A percentile compares a stretch with the other conserved stretches of the same genome.
These are phyloP conservation scores for Copidosoma floridanum DNA, from an alignment of 1,140 invertebrate genomes.

Conservation along the genomic window DNA sequence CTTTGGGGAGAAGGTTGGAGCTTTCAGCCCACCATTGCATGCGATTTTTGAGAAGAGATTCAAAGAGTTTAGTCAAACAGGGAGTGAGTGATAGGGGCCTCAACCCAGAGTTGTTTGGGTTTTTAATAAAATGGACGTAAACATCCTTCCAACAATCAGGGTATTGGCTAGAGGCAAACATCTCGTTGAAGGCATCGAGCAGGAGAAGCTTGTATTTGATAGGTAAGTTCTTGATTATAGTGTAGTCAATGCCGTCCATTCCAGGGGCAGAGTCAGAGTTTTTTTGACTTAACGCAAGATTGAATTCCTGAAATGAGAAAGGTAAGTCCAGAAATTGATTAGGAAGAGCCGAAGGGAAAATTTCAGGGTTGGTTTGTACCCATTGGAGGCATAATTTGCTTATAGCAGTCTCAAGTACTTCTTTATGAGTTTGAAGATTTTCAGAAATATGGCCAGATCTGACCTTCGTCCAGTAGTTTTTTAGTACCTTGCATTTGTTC, in stretches of 20 bases:
- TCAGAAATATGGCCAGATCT: background rate
- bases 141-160: too few species aligned
- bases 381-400: background rate
- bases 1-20: too few species aligned
- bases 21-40: too few species aligned
- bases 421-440: background rate
- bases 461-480: background rate
- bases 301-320: background rate
- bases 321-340: background rate
- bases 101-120: too few species aligned
- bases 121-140: too few species aligned
- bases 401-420: background rate
- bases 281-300: background rate
- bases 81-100: too few species aligned
- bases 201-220: background rate
- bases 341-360: background rate
- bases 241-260: background rate
- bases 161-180: too few species aligned
- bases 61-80: too few species aligned
- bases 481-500: background rate
- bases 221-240: background rate
- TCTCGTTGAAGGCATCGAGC: slow-evolving; percentile 14
- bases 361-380: background rate
- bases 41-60: too few species aligned
- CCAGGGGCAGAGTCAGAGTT: background rate